Evolutionary conservation across 2,888 invertebrate species (phyloP).

Genomic region (Drosophila antonietae): DNA sequence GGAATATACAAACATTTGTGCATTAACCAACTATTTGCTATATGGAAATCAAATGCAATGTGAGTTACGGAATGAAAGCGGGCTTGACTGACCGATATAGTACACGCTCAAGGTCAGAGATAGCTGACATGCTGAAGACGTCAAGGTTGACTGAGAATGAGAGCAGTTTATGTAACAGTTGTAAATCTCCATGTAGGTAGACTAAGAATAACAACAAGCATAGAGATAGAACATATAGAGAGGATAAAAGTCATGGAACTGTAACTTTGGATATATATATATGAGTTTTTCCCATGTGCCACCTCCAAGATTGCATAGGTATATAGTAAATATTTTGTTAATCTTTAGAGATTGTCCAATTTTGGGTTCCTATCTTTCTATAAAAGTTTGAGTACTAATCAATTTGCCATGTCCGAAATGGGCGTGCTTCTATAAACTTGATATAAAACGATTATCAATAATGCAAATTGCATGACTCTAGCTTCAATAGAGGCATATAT

Average conservation of each 20-base stretch:
- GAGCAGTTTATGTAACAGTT: background rate
- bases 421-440: background rate
- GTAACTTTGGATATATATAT: background rate
- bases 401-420: too few relatives aligned
- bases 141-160: background rate
- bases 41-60: background rate
- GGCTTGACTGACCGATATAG: background rate
- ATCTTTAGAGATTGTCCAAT: background rate
- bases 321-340: background rate
- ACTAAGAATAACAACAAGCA: too few relatives aligned
- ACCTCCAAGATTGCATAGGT: background rate
- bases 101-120: background rate
- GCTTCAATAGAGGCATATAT: background rate
- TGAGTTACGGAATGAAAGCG: background rate
- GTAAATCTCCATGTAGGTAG: too few relatives aligned
- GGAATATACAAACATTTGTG: constrained; percentile 3
- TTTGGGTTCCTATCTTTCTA: background rate
- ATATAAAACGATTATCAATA: background rate
- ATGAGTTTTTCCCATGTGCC: background rate
- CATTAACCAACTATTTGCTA: background rate
- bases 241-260: background rate
- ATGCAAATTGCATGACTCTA: background rate
- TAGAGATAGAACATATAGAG: too few relatives aligned
- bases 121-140: background rate
- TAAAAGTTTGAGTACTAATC: background rate